Evolutionary conservation across 1,140 invertebrate species (phyloP).

Genomic region (Diorhabda elongata): DNA sequence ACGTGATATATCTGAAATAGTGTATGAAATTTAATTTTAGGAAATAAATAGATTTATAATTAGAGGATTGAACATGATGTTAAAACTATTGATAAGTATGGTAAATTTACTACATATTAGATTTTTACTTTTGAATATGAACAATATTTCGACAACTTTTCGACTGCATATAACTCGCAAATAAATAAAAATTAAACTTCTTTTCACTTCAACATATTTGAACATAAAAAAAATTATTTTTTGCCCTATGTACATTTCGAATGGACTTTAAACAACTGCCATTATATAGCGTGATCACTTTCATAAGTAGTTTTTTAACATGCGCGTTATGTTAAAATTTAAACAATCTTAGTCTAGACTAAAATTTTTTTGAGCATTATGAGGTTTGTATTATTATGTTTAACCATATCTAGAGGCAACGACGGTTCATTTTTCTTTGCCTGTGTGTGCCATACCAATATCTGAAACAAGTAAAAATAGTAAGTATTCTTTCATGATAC

Average conservation of each 20-base stretch:
- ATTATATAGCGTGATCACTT: background rate
- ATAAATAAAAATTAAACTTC: too few relatives aligned
- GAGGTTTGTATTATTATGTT: conserved; percentile 63
- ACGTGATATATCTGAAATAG: too few relatives aligned
- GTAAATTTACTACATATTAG: too few relatives aligned
- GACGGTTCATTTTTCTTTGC: conserved; percentile 73
- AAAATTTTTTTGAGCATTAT: conserved; percentile 52
- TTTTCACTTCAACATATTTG: too few relatives aligned
- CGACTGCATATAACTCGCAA: too few relatives aligned
- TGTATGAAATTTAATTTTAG: too few relatives aligned
- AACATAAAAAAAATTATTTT: conserved; percentile 13
- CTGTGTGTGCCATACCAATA: conserved; percentile 85
- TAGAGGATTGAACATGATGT: too few relatives aligned
- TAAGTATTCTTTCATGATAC: background rate
- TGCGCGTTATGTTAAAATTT: background rate
- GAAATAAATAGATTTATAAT: too few relatives aligned
- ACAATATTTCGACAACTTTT: too few relatives aligned
- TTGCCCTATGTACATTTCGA: background rate
- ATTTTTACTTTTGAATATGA: too few relatives aligned
- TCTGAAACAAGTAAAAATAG: conserved; percentile 47
- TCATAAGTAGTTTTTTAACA: background rate
- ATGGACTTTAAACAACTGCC: conserved; percentile 3
- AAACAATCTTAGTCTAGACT: conserved; percentile 37
- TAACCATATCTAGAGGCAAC: conserved; percentile 53
- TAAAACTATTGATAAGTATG: too few relatives aligned